A percentile compares a stretch with the other conserved stretches of the same genome.
phyloP scores from a whole-genome alignment of 2,797 vertebrate species.

The Novumbra hubbsi region DNA sequence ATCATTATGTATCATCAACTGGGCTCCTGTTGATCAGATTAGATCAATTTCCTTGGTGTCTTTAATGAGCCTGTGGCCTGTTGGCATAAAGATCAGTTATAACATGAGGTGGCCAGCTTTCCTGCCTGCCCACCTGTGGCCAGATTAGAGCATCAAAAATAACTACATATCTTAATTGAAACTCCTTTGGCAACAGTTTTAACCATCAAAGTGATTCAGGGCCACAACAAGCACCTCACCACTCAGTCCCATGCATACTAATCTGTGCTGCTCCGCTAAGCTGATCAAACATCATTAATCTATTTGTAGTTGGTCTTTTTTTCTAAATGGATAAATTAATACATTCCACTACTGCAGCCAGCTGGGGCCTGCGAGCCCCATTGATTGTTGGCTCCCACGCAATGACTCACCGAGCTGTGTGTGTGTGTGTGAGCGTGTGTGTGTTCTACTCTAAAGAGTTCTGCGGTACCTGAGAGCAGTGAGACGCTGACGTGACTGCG shows the following conservation, averaged over 20 bases:
- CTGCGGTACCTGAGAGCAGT: constrained; percentile 32
- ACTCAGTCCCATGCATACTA: constrained; percentile 19
- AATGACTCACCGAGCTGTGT: constrained; percentile 56
- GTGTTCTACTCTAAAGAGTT: constrained; percentile 28
- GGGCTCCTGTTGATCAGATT: constrained; percentile 55
- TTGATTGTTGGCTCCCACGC: constrained; percentile 65
- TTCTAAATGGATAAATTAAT: constrained; percentile 68
- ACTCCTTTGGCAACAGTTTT: constrained; percentile 47
- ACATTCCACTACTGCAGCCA: constrained; percentile 56
- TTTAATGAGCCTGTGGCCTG: constrained; percentile 25
- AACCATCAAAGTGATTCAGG: constrained; percentile 42
- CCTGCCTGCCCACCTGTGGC: constrained; percentile 57
- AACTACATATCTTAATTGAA: constrained; percentile 57
- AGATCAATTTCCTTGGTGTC: constrained; percentile 44
- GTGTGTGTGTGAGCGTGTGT: constrained; percentile 23
- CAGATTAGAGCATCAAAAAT: constrained; percentile 39
- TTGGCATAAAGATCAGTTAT: constrained; percentile 36
- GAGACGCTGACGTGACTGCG: constrained; percentile 14
- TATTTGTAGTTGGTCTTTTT: constrained; percentile 67
- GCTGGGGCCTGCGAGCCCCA: constrained; percentile 54
- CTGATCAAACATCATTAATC: constrained; percentile 70
- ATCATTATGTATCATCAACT: constrained; percentile 58
- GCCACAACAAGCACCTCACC: constrained; percentile 22
- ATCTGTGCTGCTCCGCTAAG: constrained; percentile 51
- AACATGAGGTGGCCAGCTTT: constrained; percentile 43